These are phyloP conservation scores for Crocidura indochinensis DNA, from an alignment of 2,797 vertebrate genomes.

Conservation along the genomic window DNA sequence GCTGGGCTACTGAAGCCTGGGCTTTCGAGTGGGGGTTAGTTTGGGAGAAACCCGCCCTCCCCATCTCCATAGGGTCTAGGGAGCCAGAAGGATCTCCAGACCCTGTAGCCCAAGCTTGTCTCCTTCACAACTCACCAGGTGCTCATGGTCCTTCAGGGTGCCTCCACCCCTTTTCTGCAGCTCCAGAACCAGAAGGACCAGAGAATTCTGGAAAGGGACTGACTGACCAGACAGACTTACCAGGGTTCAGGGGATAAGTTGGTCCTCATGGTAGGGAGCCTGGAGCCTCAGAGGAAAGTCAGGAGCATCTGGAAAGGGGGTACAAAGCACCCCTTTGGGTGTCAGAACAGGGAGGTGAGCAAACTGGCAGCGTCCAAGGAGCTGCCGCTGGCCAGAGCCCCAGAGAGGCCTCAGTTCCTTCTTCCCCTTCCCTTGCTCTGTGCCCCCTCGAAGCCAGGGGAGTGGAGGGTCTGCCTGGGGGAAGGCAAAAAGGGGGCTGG, in stretches of 20 bases:
- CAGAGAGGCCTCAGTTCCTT: conserved; percentile 70
- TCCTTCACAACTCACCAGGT: not conserved
- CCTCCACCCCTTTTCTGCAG: not conserved
- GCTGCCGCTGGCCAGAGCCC: conserved; percentile 9
- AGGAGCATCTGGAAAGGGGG: not conserved
- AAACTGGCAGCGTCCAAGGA: not conserved
- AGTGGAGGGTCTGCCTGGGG: conserved; percentile 84
- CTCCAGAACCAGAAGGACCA: conserved; percentile 37
- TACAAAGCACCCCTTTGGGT: not conserved
- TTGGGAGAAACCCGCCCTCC: not conserved
- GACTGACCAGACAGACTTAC: conserved; percentile 83
- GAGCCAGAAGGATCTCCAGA: not conserved
- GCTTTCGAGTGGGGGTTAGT: not conserved
- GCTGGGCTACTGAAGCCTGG: not conserved
- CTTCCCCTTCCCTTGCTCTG: conserved; percentile 64
- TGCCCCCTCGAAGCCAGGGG: conserved; percentile 81
- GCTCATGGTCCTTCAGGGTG: too few species aligned
- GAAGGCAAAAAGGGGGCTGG: conserved; percentile 87
- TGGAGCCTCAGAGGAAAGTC: conserved; percentile 31
- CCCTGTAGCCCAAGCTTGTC: not conserved
- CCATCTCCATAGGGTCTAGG: not conserved
- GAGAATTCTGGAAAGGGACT: conserved; percentile 65
- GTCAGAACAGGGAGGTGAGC: not conserved
- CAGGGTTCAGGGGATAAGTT: conserved; percentile 78
- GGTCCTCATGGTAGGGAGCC: conserved; percentile 62